Percentiles rank a stretch among this genome's conserved stretches.
Evolutionary conservation across 2,113 vertebrate species (phyloP).

Genomic region (Turnix velox): DNA sequence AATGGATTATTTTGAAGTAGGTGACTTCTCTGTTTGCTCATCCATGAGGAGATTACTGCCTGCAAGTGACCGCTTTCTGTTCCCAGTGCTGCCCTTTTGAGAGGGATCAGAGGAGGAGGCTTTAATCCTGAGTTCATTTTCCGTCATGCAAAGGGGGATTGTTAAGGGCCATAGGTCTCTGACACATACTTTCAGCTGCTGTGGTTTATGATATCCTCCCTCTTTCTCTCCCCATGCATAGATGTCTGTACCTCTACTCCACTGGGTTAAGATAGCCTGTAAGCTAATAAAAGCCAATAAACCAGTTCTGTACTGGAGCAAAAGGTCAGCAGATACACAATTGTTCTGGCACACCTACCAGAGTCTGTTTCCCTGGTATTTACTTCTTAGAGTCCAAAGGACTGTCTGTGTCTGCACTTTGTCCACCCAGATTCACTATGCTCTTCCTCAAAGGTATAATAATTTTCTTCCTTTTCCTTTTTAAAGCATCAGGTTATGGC

Average conservation of each 20-base stretch:
- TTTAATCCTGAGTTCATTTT: not conserved
- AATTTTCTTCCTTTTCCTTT: not conserved
- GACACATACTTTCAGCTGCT: not conserved
- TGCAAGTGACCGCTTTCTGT: not conserved
- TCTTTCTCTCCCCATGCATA: not conserved
- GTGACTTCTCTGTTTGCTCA: not conserved
- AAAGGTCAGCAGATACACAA: not conserved
- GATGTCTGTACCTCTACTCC: not conserved
- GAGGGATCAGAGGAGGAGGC: not conserved
- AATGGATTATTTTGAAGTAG: not conserved
- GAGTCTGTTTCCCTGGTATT: not conserved
- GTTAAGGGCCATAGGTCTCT: not conserved
- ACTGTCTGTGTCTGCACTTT: not conserved
- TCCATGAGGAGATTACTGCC: not conserved
- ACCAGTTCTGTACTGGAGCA: not conserved
- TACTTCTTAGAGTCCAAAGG: not conserved
- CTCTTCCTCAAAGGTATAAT: not conserved
- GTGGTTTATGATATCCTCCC: not conserved
- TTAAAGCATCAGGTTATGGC: not conserved
- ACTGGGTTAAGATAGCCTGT: not conserved
- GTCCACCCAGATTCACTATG: not conserved
- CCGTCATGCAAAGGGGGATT: not conserved
- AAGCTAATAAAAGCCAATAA: not conserved
- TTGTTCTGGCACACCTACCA: not conserved
- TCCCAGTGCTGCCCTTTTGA: not conserved